Percentiles rank a stretch among this genome's conserved stretches.
These are phyloP conservation scores for Momotus momota DNA, from an alignment of 2,797 vertebrate species.

Conservation along the genomic window DNA sequence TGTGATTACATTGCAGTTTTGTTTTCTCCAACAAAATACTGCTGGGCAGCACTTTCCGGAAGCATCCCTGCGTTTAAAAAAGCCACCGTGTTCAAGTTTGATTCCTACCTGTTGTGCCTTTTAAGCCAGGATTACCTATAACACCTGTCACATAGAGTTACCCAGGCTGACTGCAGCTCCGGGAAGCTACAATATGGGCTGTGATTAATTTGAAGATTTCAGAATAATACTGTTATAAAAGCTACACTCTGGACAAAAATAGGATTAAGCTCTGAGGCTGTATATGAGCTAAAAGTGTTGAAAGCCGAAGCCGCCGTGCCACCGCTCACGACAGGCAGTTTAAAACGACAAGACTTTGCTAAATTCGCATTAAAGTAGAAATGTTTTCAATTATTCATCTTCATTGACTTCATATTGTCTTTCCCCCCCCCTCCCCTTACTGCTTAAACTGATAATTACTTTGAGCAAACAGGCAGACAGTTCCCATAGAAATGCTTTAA, in stretches of 20 bases:
- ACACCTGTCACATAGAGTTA: slow-evolving; percentile 34
- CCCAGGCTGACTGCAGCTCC: slow-evolving; percentile 52
- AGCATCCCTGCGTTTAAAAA: slow-evolving; percentile 12
- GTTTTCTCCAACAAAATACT: not conserved
- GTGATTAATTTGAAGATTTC: slow-evolving; percentile 77
- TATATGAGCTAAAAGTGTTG: slow-evolving; percentile 71
- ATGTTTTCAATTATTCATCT: slow-evolving; percentile 66
- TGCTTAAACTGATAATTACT: slow-evolving; percentile 71
- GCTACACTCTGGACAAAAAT: slow-evolving; percentile 74
- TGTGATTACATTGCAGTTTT: not conserved
- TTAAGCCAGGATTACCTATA: slow-evolving; percentile 61
- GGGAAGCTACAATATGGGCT: slow-evolving; percentile 56
- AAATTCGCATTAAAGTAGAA: slow-evolving; percentile 35
- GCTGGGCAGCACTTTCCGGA: not conserved
- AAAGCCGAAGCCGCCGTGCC: slow-evolving; percentile 63
- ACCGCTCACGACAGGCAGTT: not conserved
- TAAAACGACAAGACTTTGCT: slow-evolving; percentile 13
- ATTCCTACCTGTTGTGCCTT: slow-evolving; percentile 68
- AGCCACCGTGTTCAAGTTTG: slow-evolving; percentile 23
- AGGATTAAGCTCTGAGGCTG: slow-evolving; percentile 76
- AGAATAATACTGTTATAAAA: slow-evolving; percentile 73
- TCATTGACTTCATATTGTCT: slow-evolving; percentile 72
- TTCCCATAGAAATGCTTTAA: slow-evolving; percentile 69
- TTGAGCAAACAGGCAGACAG: slow-evolving; percentile 49
- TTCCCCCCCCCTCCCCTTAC: not conserved